A percentile compares a stretch with the other conserved stretches of the same genome.
Conservation (phyloP, 2,113 vertebrate species). For the Gorsachius goisagi region DNA sequence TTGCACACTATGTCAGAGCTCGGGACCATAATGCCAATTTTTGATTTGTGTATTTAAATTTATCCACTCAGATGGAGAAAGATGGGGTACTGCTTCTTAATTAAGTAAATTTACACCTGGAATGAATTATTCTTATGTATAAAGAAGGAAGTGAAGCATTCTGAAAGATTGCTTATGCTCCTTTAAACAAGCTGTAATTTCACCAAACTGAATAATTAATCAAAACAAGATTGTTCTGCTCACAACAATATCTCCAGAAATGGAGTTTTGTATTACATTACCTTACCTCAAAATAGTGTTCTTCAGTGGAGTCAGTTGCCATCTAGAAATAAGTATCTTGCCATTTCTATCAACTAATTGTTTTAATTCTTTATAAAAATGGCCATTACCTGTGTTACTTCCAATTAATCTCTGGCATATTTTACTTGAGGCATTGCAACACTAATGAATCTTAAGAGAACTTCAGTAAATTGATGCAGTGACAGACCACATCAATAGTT, state of each 20-base stretch:
- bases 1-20: not conserved
- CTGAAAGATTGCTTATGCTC: slow-evolving; percentile 31
- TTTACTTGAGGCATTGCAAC: not conserved
- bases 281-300: not conserved
- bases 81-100: not conserved
- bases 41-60: slow-evolving; percentile 7
- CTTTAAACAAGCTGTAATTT: slow-evolving; percentile 36
- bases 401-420: not conserved
- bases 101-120: slow-evolving; percentile 40
- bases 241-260: not conserved
- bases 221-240: slow-evolving; percentile 25
- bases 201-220: slow-evolving; percentile 51
- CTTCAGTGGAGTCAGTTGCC: not conserved
- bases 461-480: not conserved
- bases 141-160: slow-evolving; percentile 40
- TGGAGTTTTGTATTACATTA: not conserved
- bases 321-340: not conserved
- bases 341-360: not conserved
- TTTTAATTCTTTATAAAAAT: not conserved
- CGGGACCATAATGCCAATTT: not conserved
- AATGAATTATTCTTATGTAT: slow-evolving; percentile 7
- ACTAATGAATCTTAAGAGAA: not conserved
- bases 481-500: not conserved
- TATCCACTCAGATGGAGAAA: not conserved
- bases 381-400: not conserved